Percentiles rank a stretch among this genome's conserved stretches.
phyloP scores from a whole-genome alignment of 2,888 invertebrate species.

The Thumatha senex region DNA sequence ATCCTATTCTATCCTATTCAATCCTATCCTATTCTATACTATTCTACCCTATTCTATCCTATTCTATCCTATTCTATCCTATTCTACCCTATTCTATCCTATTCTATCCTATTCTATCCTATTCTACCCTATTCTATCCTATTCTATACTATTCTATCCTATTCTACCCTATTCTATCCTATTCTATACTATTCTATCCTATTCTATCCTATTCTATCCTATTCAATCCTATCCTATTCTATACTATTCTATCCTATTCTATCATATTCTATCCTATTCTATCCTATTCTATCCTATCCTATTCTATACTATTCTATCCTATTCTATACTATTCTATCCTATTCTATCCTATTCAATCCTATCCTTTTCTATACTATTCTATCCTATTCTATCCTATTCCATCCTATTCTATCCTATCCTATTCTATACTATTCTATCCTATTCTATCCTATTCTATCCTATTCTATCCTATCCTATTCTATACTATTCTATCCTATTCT shows the following conservation, averaged over 20 bases:
- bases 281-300: constrained; percentile 1
- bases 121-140: constrained; percentile 1
- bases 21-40: too few species aligned
- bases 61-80: constrained; percentile 1
- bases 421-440: constrained; percentile 2
- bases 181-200: neutral
- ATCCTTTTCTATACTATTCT: constrained; percentile 3
- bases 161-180: neutral
- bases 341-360: constrained; percentile 1
- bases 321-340: constrained; percentile 1
- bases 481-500: constrained; percentile 1
- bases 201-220: neutral
- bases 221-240: constrained; percentile 3
- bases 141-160: constrained; percentile 1
- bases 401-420: constrained; percentile 1
- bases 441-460: constrained; percentile 2
- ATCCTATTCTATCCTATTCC: constrained; percentile 2
- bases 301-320: constrained; percentile 1
- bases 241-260: constrained; percentile 2
- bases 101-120: constrained; percentile 1
- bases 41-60: too few species aligned
- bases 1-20: too few species aligned
- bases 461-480: neutral
- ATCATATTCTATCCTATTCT: constrained; percentile 1
- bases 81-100: constrained; percentile 1